Percentiles rank a stretch among this genome's conserved stretches.
These are phyloP conservation scores for Gonioctena quinquepunctata DNA, from an alignment of 1,140 invertebrate genomes.

Conservation along the genomic window DNA sequence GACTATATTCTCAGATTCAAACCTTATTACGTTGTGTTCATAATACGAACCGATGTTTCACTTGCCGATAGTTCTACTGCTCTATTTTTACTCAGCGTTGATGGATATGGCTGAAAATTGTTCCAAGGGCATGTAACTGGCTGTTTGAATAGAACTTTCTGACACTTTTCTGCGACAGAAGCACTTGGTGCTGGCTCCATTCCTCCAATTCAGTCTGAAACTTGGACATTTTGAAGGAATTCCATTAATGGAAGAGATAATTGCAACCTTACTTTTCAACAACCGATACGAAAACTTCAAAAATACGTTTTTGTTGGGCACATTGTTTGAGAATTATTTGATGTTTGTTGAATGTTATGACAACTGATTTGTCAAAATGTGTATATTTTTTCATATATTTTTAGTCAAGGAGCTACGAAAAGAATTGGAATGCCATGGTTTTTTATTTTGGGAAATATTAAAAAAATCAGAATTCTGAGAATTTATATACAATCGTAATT, in stretches of 20 bases:
- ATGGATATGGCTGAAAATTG: slow-evolving; percentile 36
- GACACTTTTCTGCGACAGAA: neutral
- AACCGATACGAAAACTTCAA: neutral
- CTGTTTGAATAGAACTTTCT: slow-evolving; percentile 23
- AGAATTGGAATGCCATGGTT: too few relatives aligned
- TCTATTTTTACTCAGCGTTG: slow-evolving; percentile 35
- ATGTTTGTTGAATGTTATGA: neutral
- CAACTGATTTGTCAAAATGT: neutral
- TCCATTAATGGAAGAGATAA: neutral
- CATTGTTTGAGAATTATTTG: neutral
- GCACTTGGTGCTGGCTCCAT: neutral
- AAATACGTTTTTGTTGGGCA: neutral
- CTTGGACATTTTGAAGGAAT: neutral
- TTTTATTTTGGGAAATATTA: too few relatives aligned
- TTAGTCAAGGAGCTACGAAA: too few relatives aligned
- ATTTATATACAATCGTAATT: too few relatives aligned
- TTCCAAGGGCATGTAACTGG: slow-evolving; percentile 42
- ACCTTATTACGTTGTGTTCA: neutral
- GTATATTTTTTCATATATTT: too few relatives aligned
- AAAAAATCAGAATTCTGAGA: too few relatives aligned
- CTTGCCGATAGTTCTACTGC: neutral
- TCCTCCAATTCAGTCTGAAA: neutral
- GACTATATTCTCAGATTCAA: neutral
- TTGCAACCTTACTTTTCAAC: neutral
- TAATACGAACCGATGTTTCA: neutral